Evolutionary conservation across 2,888 invertebrate genomes (phyloP).

Genomic region (Fissipunctia ypsillon): DNA sequence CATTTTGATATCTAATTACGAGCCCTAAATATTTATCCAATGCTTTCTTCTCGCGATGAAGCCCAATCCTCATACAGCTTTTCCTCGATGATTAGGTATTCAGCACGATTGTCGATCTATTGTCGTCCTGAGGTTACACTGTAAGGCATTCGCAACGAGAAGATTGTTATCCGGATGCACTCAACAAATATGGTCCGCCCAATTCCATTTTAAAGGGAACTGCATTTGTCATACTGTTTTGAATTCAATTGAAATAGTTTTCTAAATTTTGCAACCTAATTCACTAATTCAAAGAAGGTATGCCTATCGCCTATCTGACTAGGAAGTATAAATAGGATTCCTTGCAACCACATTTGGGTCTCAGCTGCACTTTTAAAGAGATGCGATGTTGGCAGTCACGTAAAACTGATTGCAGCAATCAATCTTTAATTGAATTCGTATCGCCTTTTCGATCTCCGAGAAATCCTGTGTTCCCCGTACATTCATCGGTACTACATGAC

Average conservation of each 20-base stretch:
- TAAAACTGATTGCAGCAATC: slow-evolving; percentile 78
- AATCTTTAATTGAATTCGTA: slow-evolving; percentile 85
- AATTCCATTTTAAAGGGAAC: slow-evolving; percentile 15
- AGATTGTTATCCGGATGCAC: slow-evolving; percentile 34
- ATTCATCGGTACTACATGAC: slow-evolving; percentile 52
- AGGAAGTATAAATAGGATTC: neutral
- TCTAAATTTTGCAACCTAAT: slow-evolving; percentile 23
- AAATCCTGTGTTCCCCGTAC: slow-evolving; percentile 62
- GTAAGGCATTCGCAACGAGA: slow-evolving; percentile 12
- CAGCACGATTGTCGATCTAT: neutral
- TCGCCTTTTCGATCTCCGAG: slow-evolving; percentile 77
- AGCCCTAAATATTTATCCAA: neutral
- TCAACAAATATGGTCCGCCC: neutral
- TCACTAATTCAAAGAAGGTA: slow-evolving; percentile 2
- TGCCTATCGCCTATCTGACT: neutral
- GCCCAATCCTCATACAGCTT: neutral
- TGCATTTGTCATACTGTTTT: slow-evolving; percentile 37
- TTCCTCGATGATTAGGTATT: neutral
- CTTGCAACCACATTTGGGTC: slow-evolving; percentile 45
- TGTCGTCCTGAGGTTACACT: neutral
- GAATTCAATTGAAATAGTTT: slow-evolving; percentile 18
- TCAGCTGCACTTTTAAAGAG: slow-evolving; percentile 63
- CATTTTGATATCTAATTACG: neutral
- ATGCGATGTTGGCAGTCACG: slow-evolving; percentile 64
- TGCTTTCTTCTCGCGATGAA: neutral